A percentile compares a stretch with the other conserved stretches of the same genome.
Evolutionary conservation across 2,113 vertebrate genomes (phyloP).

Genomic region (Pungitius pungitius): DNA sequence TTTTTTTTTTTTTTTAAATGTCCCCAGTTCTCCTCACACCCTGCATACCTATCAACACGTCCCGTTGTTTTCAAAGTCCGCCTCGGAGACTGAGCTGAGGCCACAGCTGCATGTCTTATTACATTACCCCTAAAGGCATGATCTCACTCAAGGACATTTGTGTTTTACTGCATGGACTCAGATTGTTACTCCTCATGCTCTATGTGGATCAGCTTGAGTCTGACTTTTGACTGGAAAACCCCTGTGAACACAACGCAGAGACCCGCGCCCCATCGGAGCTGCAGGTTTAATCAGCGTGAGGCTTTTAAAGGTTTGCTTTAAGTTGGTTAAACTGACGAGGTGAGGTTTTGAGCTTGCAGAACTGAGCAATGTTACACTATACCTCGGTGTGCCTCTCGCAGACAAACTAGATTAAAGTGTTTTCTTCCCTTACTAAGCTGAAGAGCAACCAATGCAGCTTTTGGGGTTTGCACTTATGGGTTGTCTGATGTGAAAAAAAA

Average conservation of each 20-base stretch:
- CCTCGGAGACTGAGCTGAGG: constrained; percentile 48
- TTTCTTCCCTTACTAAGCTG: constrained; percentile 60
- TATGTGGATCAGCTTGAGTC: constrained; percentile 15
- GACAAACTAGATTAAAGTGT: constrained; percentile 53
- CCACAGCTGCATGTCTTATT: constrained; percentile 76
- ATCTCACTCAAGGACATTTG: constrained; percentile 73
- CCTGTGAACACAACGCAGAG: constrained; percentile 10
- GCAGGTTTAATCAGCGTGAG: constrained; percentile 4
- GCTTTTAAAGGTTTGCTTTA: constrained; percentile 1
- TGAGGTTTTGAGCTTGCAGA: constrained; percentile 10
- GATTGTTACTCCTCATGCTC: constrained; percentile 45
- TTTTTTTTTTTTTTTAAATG: constrained; percentile 20
- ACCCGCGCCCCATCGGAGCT: constrained; percentile 33
- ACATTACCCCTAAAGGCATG: constrained; percentile 71
- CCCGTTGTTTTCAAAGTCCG: constrained; percentile 58
- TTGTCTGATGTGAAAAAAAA: constrained; percentile 20
- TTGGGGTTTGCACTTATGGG: constrained; percentile 17
- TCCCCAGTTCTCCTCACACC: constrained; percentile 56
- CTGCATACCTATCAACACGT: constrained; percentile 47
- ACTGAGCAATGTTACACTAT: constrained; percentile 32
- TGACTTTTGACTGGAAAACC: constrained; percentile 38
- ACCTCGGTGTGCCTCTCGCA: constrained; percentile 46
- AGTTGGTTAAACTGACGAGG: background rate
- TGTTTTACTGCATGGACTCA: constrained; percentile 64
- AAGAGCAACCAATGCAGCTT: constrained; percentile 33